These are phyloP conservation scores for Ganaspis sp. DNA, from an alignment of 1,140 invertebrate species.

Conservation along the genomic window DNA sequence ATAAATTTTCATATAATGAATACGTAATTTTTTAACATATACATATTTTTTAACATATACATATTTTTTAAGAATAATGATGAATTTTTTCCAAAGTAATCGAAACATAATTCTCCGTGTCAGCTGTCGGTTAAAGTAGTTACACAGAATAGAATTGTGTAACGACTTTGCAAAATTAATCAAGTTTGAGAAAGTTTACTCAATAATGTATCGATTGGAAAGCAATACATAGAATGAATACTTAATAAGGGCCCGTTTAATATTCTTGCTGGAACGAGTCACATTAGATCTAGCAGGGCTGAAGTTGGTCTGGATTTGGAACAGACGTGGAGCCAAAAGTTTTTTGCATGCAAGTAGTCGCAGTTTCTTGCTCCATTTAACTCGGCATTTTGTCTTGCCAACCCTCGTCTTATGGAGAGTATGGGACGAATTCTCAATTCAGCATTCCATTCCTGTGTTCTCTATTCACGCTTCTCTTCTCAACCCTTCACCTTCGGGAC, in stretches of 20 bases:
- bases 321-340: slow-evolving; percentile 44
- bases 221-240: slow-evolving; percentile 7
- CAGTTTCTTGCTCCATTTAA: slow-evolving; percentile 61
- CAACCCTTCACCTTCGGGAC: slow-evolving; percentile 19
- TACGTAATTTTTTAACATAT: no score
- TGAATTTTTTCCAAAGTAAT: no score
- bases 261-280: neutral
- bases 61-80: no score
- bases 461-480: slow-evolving; percentile 31
- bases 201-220: slow-evolving; percentile 7
- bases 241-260: slow-evolving; percentile 15
- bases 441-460: slow-evolving; percentile 27
- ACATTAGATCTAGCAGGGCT: neutral
- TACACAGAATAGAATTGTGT: neutral
- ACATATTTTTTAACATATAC: no score
- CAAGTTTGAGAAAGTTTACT: neutral
- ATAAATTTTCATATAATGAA: no score
- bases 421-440: slow-evolving; percentile 25
- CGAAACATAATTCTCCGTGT: no score
- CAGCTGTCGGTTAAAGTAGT: no score
- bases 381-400: slow-evolving; percentile 26
- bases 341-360: slow-evolving; percentile 51
- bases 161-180: neutral
- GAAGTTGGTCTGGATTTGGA: slow-evolving; percentile 42
- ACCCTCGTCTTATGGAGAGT: neutral